Base-by-base conservation (phyloP, 2,888 invertebrate species). In the Agriopis aurantiaria region DNA sequence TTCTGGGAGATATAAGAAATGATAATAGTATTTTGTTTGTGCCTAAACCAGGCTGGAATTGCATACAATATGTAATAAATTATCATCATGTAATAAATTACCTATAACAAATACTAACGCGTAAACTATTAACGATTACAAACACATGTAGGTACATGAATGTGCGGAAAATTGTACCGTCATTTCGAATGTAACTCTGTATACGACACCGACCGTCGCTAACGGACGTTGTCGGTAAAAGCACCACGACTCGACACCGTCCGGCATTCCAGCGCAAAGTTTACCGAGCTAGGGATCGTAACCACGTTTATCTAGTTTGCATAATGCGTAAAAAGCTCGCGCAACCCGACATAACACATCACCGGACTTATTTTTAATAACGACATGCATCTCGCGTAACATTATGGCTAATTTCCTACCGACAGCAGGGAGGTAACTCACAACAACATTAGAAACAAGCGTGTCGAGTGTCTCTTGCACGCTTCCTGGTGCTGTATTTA, bases 401-500 rank as follows among this genome's bases (percentile, higher is more conserved):
- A 65, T 62, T 64, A 67, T 68, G 71, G 75, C 67, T 71, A 67
- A 73, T 69, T 72, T 68, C 43, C 72, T 71, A 69, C 64, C 67
- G 70, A 55, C 68, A 62, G 57, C 68, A 62, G 55, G 59, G 67
- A 69, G 62, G 56, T 49, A 23, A 73, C 71, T 83, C 80, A 80
- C 81, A 81, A 82, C 78, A 82, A 82, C 78, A 82, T 74, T 80
- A 82, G 76, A 75, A 75, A 81, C 78, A 75, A 76, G 74, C 82
- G 86, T 86, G 86, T 88, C 88, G 81, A 83, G 82, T 88, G 84
- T 87, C 88, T 82, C 77, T 75, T 70, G 75, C 75, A 79, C 80
- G 83, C 90, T 91, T 92, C 92, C 91, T 90, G 88, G 88, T 89
- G 87, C 86, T 85, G 86, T 91, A 92, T 92, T 93, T 92, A 93